Evolutionary conservation across 2,888 invertebrate genomes (phyloP).

Genomic region (Agonopterix subpropinquella): DNA sequence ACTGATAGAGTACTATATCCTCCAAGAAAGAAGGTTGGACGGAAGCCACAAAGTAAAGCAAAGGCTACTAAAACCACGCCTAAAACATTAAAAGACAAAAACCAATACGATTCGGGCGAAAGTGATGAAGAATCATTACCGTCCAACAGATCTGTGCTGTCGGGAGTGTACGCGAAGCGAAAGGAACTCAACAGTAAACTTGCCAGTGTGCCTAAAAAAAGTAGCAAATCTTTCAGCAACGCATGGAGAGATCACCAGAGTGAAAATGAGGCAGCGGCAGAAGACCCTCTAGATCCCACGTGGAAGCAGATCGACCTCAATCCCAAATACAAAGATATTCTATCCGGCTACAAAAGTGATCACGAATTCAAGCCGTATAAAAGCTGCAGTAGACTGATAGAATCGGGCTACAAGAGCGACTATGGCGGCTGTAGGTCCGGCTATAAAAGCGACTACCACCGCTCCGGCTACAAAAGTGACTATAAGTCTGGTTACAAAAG

Average conservation of each 20-base stretch:
- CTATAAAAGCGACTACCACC: constrained; percentile 66
- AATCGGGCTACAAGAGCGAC: constrained; percentile 78
- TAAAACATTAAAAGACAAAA: constrained; percentile 63
- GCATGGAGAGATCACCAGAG: constrained; percentile 68
- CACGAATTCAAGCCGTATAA: constrained; percentile 70
- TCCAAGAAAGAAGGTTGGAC: constrained; percentile 83
- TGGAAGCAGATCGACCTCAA: constrained; percentile 80
- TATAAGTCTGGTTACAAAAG: constrained; percentile 78
- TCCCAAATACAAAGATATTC: constrained; percentile 77
- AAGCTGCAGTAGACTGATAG: constrained; percentile 69
- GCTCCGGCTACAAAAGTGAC: constrained; percentile 78
- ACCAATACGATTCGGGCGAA: constrained; percentile 61
- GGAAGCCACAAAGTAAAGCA: constrained; percentile 74
- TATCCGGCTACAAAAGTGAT: constrained; percentile 78
- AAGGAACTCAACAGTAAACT: constrained; percentile 68
- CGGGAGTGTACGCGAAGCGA: constrained; percentile 69
- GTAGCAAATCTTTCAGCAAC: constrained; percentile 51
- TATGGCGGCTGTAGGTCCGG: constrained; percentile 75
- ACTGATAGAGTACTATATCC: constrained; percentile 87
- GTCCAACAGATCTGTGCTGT: constrained; percentile 57
- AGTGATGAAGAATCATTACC: constrained; percentile 54
- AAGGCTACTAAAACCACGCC: constrained; percentile 42
- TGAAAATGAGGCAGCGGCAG: constrained; percentile 69
- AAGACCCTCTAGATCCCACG: constrained; percentile 76
- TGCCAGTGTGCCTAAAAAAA: constrained; percentile 53